These are phyloP conservation scores for Propithecus perrieri DNA, from an alignment of 2,797 vertebrate species.

Conservation along the genomic window DNA sequence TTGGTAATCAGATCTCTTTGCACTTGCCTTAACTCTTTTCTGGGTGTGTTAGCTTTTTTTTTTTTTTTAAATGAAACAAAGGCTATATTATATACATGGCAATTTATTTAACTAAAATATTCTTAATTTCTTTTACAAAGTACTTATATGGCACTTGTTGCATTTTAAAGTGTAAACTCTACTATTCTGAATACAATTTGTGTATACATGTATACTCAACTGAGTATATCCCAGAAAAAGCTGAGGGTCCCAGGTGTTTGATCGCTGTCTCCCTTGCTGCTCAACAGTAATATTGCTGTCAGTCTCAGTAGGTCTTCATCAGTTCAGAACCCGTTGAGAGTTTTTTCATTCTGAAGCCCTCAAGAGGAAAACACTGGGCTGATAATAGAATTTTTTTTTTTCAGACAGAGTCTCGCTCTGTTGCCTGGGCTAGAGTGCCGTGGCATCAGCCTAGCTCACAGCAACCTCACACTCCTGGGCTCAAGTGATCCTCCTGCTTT, in stretches of 20 bases:
- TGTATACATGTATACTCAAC: neutral
- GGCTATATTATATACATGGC: neutral
- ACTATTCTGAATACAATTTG: neutral
- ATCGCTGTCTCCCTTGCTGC: neutral
- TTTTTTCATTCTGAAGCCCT: neutral
- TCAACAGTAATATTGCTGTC: neutral
- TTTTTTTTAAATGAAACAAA: neutral
- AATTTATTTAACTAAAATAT: neutral
- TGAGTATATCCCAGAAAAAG: neutral
- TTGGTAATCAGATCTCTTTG: neutral
- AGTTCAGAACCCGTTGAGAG: neutral
- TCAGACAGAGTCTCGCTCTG: too few species aligned
- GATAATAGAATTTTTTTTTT: neutral
- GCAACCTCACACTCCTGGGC: too few species aligned
- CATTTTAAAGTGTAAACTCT: neutral
- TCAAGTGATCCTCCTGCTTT: too few species aligned
- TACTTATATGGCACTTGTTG: neutral
- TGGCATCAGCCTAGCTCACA: too few species aligned
- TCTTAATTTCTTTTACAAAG: neutral
- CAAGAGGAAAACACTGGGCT: neutral
- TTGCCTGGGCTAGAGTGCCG: too few species aligned
- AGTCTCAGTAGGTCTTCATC: neutral
- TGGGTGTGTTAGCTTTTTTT: neutral
- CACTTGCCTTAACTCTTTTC: neutral
- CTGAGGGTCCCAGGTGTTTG: neutral